These are phyloP conservation scores for Anguilla megastoma DNA, from an alignment of 2,797 vertebrate species.

Conservation along the genomic window DNA sequence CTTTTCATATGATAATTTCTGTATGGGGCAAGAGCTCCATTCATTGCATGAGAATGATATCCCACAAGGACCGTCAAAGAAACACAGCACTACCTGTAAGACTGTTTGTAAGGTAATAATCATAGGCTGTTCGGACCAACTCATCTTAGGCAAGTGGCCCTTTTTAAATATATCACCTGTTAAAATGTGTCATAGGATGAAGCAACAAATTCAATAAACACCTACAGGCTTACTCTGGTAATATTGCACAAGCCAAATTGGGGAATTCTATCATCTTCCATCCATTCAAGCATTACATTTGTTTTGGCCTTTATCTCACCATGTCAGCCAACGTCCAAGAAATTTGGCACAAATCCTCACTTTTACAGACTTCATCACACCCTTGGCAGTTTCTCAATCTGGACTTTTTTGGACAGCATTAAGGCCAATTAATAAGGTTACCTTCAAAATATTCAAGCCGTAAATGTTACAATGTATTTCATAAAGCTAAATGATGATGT, in stretches of 20 bases:
- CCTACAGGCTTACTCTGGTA: neutral
- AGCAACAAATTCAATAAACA: neutral
- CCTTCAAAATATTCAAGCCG: conserved; percentile 39
- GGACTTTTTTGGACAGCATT: conserved; percentile 35
- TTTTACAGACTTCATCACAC: conserved; percentile 41
- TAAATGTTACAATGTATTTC: neutral
- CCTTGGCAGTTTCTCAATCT: conserved; percentile 44
- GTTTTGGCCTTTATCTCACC: conserved; percentile 52
- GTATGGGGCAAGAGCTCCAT: neutral
- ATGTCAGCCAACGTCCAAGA: conserved; percentile 45
- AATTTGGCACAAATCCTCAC: conserved; percentile 41
- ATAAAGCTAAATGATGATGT: neutral
- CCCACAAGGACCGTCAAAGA: neutral
- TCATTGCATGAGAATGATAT: neutral
- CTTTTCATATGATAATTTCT: neutral
- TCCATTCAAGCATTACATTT: conserved; percentile 39
- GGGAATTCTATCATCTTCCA: neutral
- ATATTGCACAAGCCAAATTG: neutral
- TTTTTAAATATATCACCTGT: neutral
- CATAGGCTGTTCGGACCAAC: neutral
- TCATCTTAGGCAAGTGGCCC: neutral
- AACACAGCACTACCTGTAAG: neutral
- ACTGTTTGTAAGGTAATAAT: neutral
- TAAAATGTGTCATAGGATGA: neutral
- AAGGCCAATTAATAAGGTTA: conserved; percentile 44